Conservation (phyloP, 92 coral and sea anemone genomes). For the Bergia sp. region DNA sequence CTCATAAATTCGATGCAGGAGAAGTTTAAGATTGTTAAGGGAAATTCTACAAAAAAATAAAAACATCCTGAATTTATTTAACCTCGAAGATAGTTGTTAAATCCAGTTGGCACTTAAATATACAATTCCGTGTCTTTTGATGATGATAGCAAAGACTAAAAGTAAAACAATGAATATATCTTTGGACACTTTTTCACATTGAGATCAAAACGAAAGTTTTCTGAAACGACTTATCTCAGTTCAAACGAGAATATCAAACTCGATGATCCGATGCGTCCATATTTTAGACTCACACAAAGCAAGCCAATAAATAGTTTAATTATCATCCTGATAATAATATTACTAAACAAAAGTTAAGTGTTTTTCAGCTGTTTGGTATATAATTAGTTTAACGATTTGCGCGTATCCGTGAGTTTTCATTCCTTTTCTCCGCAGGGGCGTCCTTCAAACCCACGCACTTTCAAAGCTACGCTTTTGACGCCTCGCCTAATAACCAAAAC, state of each 20-base stretch:
- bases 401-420: neutral
- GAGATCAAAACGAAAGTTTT: neutral
- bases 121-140: neutral
- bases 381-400: constrained; percentile 13
- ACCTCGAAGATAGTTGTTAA: neutral
- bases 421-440: constrained; percentile 7
- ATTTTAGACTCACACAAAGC: neutral
- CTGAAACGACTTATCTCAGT: neutral
- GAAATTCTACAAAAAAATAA: neutral
- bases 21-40: neutral
- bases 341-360: neutral
- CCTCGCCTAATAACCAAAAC: constrained; percentile 6
- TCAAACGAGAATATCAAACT: neutral
- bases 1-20: neutral
- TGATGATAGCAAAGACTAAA: neutral
- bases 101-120: neutral
- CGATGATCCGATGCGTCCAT: neutral
- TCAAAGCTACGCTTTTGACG: constrained; percentile 7
- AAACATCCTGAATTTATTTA: neutral
- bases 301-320: neutral
- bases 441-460: neutral
- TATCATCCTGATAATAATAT: neutral
- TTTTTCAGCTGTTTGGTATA: constrained; percentile 32
- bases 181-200: neutral
- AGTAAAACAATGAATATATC: neutral